A percentile compares a stretch with the other conserved stretches of the same genome.
These are phyloP conservation scores for Trimorus sp. DNA, from an alignment of 2,888 invertebrate genomes.

Conservation along the genomic window DNA sequence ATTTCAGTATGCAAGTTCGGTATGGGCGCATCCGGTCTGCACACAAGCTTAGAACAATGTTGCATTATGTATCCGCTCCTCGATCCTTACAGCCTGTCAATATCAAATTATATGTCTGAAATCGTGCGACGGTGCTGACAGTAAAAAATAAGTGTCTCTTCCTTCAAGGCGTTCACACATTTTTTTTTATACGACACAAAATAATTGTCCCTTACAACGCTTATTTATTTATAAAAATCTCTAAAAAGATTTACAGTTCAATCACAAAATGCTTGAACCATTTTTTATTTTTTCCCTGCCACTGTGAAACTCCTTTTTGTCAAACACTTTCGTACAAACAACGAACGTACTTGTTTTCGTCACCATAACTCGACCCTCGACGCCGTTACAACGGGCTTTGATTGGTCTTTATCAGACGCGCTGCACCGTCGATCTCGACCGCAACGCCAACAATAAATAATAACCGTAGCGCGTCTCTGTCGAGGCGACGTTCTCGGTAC, in stretches of 20 bases:
- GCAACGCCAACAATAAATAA: constrained; percentile 49
- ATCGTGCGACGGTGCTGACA: constrained; percentile 22
- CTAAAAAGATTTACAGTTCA: too few species aligned
- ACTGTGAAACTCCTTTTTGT: too few species aligned
- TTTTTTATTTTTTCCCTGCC: too few species aligned
- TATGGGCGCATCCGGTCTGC: constrained; percentile 78
- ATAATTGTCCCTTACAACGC: too few species aligned
- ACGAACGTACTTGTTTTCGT: constrained; percentile 25
- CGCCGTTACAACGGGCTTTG: constrained; percentile 44
- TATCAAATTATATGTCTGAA: constrained; percentile 42
- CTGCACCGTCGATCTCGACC: constrained; percentile 49
- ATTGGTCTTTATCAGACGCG: constrained; percentile 48
- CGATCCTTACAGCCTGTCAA: constrained; percentile 70
- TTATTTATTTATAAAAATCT: too few species aligned
- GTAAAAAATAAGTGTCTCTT: too few species aligned
- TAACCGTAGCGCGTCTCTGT: constrained; percentile 33
- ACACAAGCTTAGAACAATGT: constrained; percentile 76
- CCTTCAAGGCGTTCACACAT: too few species aligned
- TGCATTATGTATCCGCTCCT: constrained; percentile 78
- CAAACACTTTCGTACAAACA: constrained; percentile 30
- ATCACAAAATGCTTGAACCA: too few species aligned
- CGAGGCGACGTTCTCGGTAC: too few species aligned
- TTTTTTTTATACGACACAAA: too few species aligned
- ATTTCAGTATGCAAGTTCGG: constrained; percentile 79
- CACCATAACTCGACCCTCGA: too few species aligned